Evolutionary conservation across 2,888 invertebrate species (phyloP), one percentile per base, ranked within the genome.

Genomic region (Tenodera sinensis): DNA sequence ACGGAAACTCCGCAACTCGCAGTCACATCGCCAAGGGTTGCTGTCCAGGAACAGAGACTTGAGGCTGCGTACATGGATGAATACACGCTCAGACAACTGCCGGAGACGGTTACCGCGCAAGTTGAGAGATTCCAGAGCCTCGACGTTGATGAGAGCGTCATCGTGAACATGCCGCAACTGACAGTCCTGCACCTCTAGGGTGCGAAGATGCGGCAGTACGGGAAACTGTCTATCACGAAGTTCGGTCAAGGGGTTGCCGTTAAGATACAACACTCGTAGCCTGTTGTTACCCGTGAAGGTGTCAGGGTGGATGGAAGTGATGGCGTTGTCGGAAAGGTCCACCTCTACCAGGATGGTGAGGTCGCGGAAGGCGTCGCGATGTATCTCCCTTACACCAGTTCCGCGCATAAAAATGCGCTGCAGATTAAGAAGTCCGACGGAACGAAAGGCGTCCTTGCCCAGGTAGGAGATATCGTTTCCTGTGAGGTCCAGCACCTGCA

Each of bases 11-110:
- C 97, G 95, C 90, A 98, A 93, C 91, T 96, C 95, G 93, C 98
- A 98, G 93, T 98, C 98, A 93, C 98, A 98, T 92, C 95, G 95
- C 98, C 98, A 98, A 8, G 97, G 97, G 93, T 98, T 98, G 54
- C 97, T 97, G 91, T 97, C 97, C 88, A 98, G 93, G 20, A 96
- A 95, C 71, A 98, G 94, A 2, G 97, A 97, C 93, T 97, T 98
- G 90, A 98, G 94, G 91, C 96, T 96, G 83, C 96, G 95, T 92
- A 97, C 95, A 90, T 96, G 96, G 93, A 96, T 94, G 92, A 97
- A 96, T 3, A 96, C 95, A 87, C 95, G 94, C 90, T 95, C 95
- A 20, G 96, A 95, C 83, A 97, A 93, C 92, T 95, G 95, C 89
- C 96, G 96, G 91, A 98, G 94, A 91, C 96, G 94, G 94, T 98